Conservation (phyloP, 2,113 vertebrate species). For the Physeter macrocephalus region DNA sequence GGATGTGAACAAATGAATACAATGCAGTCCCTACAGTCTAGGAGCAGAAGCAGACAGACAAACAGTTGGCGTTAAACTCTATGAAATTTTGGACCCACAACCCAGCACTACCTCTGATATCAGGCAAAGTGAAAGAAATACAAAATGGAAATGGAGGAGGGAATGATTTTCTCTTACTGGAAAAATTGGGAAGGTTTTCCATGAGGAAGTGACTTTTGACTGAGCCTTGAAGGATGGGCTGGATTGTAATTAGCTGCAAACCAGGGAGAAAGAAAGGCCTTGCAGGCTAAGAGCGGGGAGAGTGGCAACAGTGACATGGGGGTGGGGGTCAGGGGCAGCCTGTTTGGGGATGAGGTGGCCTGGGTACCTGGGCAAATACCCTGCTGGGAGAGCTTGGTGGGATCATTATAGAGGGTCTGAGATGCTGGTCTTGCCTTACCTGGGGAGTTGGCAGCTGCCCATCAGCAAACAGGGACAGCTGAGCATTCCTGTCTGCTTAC, state of each 20-base stretch:
- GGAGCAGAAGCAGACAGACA: neutral
- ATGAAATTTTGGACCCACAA: constrained; percentile 1
- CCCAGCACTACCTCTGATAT: neutral
- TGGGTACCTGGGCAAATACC: neutral
- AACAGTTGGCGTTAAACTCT: neutral
- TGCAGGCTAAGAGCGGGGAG: neutral
- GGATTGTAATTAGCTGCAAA: neutral
- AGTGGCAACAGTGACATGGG: neutral
- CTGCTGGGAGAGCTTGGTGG: neutral
- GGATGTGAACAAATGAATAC: neutral
- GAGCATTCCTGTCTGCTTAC: neutral
- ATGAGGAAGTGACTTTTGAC: neutral
- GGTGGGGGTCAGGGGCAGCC: neutral
- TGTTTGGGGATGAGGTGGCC: neutral
- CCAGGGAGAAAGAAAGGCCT: neutral
- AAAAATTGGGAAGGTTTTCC: neutral
- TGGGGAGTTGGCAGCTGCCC: neutral
- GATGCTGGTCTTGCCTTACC: neutral
- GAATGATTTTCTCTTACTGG: neutral
- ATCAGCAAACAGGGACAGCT: neutral
- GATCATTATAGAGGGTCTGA: neutral
- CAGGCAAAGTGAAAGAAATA: constrained; percentile 13
- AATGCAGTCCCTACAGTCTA: neutral
- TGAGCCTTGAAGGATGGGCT: neutral
- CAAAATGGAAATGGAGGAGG: neutral